Evolutionary conservation across 2,888 invertebrate species (phyloP).

Genomic region (Hemaris fuciformis): DNA sequence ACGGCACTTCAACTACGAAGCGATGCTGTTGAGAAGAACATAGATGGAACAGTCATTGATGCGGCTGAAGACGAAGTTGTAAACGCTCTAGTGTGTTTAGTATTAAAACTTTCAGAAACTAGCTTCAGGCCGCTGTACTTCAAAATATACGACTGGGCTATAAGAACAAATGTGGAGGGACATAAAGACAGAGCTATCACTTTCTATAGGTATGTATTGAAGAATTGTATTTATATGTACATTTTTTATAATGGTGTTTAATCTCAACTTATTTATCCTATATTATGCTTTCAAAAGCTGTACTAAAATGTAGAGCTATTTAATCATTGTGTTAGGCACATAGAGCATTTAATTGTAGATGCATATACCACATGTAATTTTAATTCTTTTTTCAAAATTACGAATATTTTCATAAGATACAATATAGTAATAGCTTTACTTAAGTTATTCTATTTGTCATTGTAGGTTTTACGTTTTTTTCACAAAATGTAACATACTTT

Average conservation of each 20-base stretch:
- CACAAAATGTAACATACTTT: too few relatives aligned
- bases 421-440: too few relatives aligned
- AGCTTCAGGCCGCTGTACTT: slow-evolving; percentile 94
- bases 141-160: slow-evolving; percentile 93
- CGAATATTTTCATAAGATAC: too few relatives aligned
- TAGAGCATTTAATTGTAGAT: too few relatives aligned
- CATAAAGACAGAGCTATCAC: slow-evolving; percentile 87
- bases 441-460: too few relatives aligned
- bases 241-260: neutral
- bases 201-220: slow-evolving; percentile 85
- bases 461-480: too few relatives aligned
- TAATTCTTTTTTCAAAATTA: too few relatives aligned
- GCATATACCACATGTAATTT: too few relatives aligned
- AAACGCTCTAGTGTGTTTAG: slow-evolving; percentile 88
- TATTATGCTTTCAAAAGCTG: too few relatives aligned
- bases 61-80: slow-evolving; percentile 88
- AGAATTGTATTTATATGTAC: neutral
- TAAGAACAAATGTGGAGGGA: slow-evolving; percentile 80
- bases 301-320: too few relatives aligned
- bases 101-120: slow-evolving; percentile 93
- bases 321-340: too few relatives aligned
- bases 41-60: slow-evolving; percentile 67
- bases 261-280: too few relatives aligned
- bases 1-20: slow-evolving; percentile 86
- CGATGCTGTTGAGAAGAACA: slow-evolving; percentile 62